Percentiles rank a stretch among this genome's conserved stretches.
phyloP scores from a whole-genome alignment of 2,888 invertebrate genomes.

The Frankliniella fusca region DNA sequence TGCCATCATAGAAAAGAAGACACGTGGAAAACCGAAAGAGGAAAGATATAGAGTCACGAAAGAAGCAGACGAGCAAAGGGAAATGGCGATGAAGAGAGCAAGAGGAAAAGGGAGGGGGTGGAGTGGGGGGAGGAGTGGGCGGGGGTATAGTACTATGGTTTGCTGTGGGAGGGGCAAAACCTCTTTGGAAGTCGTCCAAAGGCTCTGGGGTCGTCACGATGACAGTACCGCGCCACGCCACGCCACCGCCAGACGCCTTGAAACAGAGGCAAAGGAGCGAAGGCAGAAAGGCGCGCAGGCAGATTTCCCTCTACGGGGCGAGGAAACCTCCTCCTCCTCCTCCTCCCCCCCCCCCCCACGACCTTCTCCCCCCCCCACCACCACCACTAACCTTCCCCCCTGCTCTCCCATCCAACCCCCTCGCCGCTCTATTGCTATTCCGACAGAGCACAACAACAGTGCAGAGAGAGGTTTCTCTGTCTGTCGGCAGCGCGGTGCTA shows the following conservation, averaged over 20 bases:
- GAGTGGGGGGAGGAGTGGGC: background rate
- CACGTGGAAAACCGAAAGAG: too few species aligned
- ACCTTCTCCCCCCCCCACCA: too few species aligned
- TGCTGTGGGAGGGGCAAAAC: background rate
- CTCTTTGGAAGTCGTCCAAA: conserved; percentile 19
- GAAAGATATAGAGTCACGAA: too few species aligned
- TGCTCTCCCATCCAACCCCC: too few species aligned
- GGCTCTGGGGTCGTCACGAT: conserved; percentile 12
- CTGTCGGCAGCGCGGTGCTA: background rate
- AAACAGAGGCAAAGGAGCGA: too few species aligned
- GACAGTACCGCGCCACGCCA: background rate
- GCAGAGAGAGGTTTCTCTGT: background rate
- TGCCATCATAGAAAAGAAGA: too few species aligned
- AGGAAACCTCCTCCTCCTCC: too few species aligned
- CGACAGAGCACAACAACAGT: background rate
- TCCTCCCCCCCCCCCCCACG: too few species aligned
- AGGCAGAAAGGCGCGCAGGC: too few species aligned
- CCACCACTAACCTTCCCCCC: too few species aligned
- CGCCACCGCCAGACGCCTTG: background rate
- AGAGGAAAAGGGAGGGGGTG: background rate
- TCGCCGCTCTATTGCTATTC: too few species aligned
- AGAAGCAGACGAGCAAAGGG: background rate
- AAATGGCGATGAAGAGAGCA: background rate
- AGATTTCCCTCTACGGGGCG: too few species aligned
- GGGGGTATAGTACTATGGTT: background rate